These are phyloP conservation scores for Pristionchus pacificus DNA, from an alignment of 1,140 invertebrate genomes.

Conservation along the genomic window DNA sequence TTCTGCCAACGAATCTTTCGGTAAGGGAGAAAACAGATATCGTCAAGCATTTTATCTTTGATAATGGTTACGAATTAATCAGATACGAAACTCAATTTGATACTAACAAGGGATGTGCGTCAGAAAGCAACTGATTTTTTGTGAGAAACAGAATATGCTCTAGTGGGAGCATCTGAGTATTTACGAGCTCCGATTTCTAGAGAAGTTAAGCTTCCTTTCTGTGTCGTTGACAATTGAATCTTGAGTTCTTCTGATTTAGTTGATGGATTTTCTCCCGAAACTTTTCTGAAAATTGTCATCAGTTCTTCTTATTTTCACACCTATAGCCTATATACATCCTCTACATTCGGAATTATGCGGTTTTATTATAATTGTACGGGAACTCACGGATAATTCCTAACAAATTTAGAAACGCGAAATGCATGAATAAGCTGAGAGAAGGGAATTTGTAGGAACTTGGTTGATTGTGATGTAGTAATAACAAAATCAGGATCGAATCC, in stretches of 20 bases:
- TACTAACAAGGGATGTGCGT: background rate
- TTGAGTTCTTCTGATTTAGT: background rate
- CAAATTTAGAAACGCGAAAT: background rate
- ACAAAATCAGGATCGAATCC: background rate
- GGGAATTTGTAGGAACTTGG: background rate
- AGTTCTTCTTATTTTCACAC: background rate
- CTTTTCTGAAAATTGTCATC: background rate
- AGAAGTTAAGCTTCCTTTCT: background rate
- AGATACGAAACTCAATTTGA: too few species aligned
- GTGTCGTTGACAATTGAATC: too few species aligned
- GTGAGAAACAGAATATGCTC: background rate
- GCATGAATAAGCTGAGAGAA: background rate
- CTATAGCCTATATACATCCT: background rate
- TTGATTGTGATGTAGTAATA: background rate
- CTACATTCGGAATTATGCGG: too few species aligned
- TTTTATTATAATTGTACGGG: too few species aligned
- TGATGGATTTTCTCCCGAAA: too few species aligned
- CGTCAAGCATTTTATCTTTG: too few species aligned
- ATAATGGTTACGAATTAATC: too few species aligned
- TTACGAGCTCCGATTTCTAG: background rate
- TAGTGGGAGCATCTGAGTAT: background rate
- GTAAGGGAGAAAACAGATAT: too few species aligned
- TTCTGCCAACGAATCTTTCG: too few species aligned
- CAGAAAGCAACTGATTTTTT: background rate
- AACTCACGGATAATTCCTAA: background rate